Conservation (phyloP, 2,113 vertebrate genomes). For the Nematolebias whitei region DNA sequence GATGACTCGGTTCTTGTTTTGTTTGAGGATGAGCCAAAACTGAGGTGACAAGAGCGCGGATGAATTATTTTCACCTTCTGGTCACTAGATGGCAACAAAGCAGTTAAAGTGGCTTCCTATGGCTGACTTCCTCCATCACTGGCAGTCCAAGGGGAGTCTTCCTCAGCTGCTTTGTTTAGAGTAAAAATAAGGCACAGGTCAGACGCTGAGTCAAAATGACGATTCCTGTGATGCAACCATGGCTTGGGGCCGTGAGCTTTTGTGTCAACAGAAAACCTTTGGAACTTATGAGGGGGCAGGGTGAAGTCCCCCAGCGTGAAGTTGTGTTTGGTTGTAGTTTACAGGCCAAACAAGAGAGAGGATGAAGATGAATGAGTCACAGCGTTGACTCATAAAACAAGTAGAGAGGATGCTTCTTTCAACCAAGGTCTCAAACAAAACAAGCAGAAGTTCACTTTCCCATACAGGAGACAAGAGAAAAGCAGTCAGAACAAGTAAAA, state of each 20-base stretch:
- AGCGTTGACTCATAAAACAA: conserved; percentile 24
- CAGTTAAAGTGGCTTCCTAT: not conserved
- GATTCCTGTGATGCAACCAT: conserved; percentile 23
- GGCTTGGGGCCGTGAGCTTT: conserved; percentile 21
- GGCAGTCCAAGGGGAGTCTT: too few relatives aligned
- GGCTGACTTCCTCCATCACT: too few relatives aligned
- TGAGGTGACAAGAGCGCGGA: too few relatives aligned
- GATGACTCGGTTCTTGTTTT: too few relatives aligned
- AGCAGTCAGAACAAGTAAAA: conserved; percentile 2
- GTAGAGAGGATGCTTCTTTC: not conserved
- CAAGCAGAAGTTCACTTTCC: not conserved
- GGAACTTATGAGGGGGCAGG: not conserved
- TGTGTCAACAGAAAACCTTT: conserved; percentile 32
- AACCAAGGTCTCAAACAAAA: not conserved
- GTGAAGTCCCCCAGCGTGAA: conserved; percentile 6
- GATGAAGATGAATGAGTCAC: conserved; percentile 37
- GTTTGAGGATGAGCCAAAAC: too few relatives aligned
- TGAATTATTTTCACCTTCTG: too few relatives aligned
- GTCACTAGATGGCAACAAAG: conserved; percentile 59
- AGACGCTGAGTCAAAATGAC: conserved; percentile 35
- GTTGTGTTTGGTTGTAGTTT: conserved; percentile 31
- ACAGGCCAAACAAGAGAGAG: conserved; percentile 36
- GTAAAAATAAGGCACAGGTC: conserved; percentile 26
- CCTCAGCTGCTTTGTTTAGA: conserved; percentile 42
- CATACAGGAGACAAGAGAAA: conserved; percentile 10